These are phyloP conservation scores for Sinhomidia bicolor DNA, from an alignment of 2,888 invertebrate genomes.

Conservation along the genomic window DNA sequence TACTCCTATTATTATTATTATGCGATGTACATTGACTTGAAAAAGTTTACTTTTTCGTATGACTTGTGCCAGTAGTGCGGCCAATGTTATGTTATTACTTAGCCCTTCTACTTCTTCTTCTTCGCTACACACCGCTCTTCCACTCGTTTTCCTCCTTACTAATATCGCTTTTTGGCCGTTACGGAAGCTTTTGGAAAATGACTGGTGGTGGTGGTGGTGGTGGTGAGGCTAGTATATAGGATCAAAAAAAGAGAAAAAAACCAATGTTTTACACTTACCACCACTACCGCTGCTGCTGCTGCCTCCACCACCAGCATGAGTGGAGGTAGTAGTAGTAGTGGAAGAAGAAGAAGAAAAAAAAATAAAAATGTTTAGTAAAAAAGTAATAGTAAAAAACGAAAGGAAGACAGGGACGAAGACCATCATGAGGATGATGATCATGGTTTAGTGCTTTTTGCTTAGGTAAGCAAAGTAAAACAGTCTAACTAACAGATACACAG, in stretches of 20 bases:
- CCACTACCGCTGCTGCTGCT: constrained; percentile 14
- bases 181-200: constrained; percentile 43
- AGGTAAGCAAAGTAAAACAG: constrained; percentile 66
- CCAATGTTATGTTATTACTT: constrained; percentile 32
- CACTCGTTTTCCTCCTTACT: constrained; percentile 1
- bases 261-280: constrained; percentile 70
- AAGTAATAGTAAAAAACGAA: constrained; percentile 20
- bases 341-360: not conserved
- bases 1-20: not conserved
- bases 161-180: constrained; percentile 19
- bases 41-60: constrained; percentile 51
- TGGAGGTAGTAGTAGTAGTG: not conserved
- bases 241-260: constrained; percentile 51
- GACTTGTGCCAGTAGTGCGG: constrained; percentile 34
- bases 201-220: no score
- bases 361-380: constrained; percentile 34
- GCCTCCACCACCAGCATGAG: not conserved
- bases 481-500: constrained; percentile 12
- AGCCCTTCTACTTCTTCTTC: not conserved
- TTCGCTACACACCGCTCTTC: not conserved
- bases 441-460: constrained; percentile 68
- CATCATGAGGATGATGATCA: constrained; percentile 55
- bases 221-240: no score
- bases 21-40: constrained; percentile 16
- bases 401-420: constrained; percentile 42